Evolutionary conservation across 1,140 invertebrate species (phyloP).

Genomic region (Drosophila sulfurigaster): DNA sequence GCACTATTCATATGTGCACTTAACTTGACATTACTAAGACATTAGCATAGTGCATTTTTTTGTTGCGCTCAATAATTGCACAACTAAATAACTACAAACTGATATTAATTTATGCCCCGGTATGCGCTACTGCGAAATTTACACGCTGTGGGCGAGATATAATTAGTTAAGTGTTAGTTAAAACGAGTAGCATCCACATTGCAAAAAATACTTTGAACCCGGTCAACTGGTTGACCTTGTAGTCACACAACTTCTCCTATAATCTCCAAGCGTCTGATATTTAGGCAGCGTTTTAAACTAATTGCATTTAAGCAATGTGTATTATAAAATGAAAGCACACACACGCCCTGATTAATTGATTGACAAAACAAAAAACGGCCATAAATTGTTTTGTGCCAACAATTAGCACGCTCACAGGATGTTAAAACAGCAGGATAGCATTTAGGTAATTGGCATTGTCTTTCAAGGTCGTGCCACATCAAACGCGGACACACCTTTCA

Average conservation of each 20-base stretch:
- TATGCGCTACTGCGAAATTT: constrained; percentile 13
- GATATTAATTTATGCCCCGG: constrained; percentile 34
- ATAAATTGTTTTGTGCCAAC: constrained; percentile 16
- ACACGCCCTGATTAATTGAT: constrained; percentile 51
- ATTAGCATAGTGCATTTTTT: background rate
- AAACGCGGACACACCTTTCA: constrained; percentile 21
- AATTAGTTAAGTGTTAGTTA: background rate
- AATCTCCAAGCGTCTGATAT: constrained; percentile 14
- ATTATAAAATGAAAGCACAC: background rate
- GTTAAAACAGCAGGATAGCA: constrained; percentile 9
- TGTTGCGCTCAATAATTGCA: background rate
- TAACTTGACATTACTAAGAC: constrained; percentile 7
- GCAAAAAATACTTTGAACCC: constrained; percentile 7
- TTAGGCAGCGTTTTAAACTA: constrained; percentile 31
- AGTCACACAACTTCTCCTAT: constrained; percentile 5
- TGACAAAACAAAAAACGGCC: constrained; percentile 31
- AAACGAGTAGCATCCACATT: background rate
- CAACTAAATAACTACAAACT: background rate
- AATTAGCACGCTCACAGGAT: constrained; percentile 47
- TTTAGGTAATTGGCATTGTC: constrained; percentile 30
- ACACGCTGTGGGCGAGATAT: constrained; percentile 30
- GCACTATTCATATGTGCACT: constrained; percentile 24
- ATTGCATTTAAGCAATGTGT: constrained; percentile 8
- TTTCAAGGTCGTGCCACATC: constrained; percentile 8
- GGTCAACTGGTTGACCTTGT: constrained; percentile 10